Conservation (phyloP, 2,113 vertebrate species). For the Amphiprion ocellaris region DNA sequence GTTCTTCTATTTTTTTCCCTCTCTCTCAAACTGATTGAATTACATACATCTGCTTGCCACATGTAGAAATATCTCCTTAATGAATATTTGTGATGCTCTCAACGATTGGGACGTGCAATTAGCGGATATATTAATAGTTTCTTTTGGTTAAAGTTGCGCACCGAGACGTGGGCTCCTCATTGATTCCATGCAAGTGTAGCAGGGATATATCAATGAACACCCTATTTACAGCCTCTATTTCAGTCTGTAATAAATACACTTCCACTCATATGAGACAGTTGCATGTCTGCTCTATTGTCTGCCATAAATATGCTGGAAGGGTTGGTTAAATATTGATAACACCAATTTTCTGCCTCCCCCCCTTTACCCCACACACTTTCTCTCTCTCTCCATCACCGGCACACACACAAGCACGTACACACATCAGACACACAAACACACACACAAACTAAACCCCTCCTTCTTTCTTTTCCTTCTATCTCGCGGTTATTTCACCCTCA, state of each 20-base stretch:
- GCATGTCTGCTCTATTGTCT: constrained; percentile 83
- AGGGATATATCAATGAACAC: constrained; percentile 69
- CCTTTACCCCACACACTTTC: constrained; percentile 41
- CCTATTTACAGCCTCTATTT: constrained; percentile 75
- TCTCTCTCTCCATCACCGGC: constrained; percentile 52
- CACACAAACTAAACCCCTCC: constrained; percentile 66
- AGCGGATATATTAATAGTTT: constrained; percentile 49
- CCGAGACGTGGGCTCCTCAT: constrained; percentile 21
- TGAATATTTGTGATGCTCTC: constrained; percentile 60
- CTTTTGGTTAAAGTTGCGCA: constrained; percentile 31
- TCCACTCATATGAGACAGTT: constrained; percentile 81
- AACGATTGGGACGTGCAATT: constrained; percentile 30
- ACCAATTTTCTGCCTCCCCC: constrained; percentile 76
- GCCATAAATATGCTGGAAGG: constrained; percentile 84
- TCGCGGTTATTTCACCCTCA: constrained; percentile 82
- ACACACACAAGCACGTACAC: constrained; percentile 45
- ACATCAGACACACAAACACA: constrained; percentile 20
- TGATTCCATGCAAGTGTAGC: constrained; percentile 25
- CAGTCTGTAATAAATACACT: constrained; percentile 80
- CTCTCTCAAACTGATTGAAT: constrained; percentile 67
- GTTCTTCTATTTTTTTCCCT: constrained; percentile 14
- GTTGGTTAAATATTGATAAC: constrained; percentile 86
- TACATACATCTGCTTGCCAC: constrained; percentile 79
- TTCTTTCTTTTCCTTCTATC: constrained; percentile 71
- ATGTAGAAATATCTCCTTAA: constrained; percentile 67